phyloP scores from a whole-genome alignment of 2,888 invertebrate species.

The Drosophila acutilabella region DNA sequence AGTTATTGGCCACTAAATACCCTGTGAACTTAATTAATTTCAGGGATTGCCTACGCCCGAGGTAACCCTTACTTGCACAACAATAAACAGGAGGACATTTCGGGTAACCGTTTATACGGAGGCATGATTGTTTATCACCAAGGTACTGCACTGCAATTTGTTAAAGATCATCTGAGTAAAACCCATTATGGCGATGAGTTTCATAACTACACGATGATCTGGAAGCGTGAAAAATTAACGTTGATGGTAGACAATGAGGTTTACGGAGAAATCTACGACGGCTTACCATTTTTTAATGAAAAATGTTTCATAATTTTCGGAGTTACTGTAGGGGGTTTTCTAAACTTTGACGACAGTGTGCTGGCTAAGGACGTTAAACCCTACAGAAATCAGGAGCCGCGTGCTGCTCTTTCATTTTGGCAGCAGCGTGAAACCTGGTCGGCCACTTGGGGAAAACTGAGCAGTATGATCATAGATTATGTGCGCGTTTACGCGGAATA shows the following conservation, averaged over 20 bases:
- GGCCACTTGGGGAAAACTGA: conserved; percentile 88
- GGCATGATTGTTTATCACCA: conserved; percentile 77
- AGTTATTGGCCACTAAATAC: neutral
- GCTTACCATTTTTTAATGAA: conserved; percentile 67
- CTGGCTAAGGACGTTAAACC: conserved; percentile 87
- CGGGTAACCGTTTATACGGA: conserved; percentile 79
- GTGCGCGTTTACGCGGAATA: conserved; percentile 82
- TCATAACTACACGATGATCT: conserved; percentile 89
- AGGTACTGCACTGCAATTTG: conserved; percentile 80
- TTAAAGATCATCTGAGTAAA: conserved; percentile 66
- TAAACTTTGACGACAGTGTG: conserved; percentile 88
- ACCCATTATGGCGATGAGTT: conserved; percentile 87
- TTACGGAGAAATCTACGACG: conserved; percentile 86
- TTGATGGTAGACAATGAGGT: conserved; percentile 86
- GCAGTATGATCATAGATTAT: conserved; percentile 81
- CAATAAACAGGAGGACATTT: conserved; percentile 69
- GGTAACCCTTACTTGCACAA: conserved; percentile 87
- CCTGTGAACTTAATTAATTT: neutral
- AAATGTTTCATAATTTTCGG: conserved; percentile 92
- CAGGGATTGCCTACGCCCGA: conserved; percentile 88
- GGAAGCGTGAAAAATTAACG: conserved; percentile 85
- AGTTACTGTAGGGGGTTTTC: conserved; percentile 91
- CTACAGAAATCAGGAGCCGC: conserved; percentile 89
- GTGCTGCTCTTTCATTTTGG: conserved; percentile 90
- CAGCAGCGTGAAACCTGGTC: conserved; percentile 88